These are phyloP conservation scores for Salminus brasiliensis DNA, from an alignment of 2,113 vertebrate genomes.

Conservation along the genomic window DNA sequence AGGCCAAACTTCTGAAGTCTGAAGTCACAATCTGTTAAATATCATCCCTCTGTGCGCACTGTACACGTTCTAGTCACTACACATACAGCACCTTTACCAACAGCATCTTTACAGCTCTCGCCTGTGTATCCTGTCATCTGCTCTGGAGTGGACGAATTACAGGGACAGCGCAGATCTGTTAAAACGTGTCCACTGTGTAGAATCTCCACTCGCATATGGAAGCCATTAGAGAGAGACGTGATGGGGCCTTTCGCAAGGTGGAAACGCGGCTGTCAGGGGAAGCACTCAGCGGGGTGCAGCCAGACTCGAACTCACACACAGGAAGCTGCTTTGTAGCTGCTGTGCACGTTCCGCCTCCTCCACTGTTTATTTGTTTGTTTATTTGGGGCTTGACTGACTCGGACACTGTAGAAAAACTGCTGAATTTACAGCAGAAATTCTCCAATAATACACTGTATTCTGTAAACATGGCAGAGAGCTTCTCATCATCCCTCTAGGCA, in stretches of 20 bases:
- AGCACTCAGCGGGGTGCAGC: constrained; percentile 25
- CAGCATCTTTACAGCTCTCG: neutral
- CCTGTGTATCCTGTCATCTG: neutral
- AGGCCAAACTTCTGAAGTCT: neutral
- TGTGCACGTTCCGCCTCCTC: constrained; percentile 4
- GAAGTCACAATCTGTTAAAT: neutral
- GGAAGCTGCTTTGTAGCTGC: constrained; percentile 15
- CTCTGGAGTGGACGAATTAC: neutral
- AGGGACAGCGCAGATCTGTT: neutral
- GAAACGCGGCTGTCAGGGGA: constrained; percentile 31
- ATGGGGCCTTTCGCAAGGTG: constrained; percentile 20
- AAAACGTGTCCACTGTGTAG: neutral
- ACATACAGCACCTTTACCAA: neutral
- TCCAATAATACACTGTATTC: too few species aligned
- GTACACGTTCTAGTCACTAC: neutral
- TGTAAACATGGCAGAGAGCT: too few species aligned
- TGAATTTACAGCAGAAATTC: too few species aligned
- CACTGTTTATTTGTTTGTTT: constrained; percentile 32
- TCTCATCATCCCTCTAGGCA: too few species aligned
- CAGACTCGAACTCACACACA: constrained; percentile 24
- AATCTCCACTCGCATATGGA: constrained; percentile 30
- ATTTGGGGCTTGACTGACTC: neutral
- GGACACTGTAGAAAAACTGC: too few species aligned
- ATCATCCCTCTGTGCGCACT: neutral
- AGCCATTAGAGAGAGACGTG: constrained; percentile 43